phyloP scores from a whole-genome alignment of 2,113 vertebrate genomes.

The Phrynocephalus versicolor region DNA sequence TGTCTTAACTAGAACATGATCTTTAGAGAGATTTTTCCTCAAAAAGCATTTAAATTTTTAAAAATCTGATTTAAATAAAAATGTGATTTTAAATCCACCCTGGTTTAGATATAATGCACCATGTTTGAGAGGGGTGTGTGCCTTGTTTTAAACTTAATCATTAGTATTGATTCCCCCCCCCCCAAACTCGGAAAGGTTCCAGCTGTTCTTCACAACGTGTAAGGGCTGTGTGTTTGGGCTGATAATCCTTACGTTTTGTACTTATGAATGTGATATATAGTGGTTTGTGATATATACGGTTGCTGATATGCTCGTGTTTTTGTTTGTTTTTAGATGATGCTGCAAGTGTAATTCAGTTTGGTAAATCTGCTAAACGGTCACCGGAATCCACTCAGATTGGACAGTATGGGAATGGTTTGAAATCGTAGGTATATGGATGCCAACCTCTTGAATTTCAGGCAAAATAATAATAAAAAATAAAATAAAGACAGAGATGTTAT shows the following conservation, averaged over 20 bases:
- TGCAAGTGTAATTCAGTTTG: constrained; percentile 97
- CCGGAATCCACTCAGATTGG: constrained; percentile 96
- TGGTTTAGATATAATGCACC: too few relatives aligned
- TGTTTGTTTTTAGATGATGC: constrained; percentile 83
- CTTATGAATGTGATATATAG: neutral
- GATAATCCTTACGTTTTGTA: neutral
- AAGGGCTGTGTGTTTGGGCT: too few relatives aligned
- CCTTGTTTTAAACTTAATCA: too few relatives aligned
- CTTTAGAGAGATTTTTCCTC: too few relatives aligned
- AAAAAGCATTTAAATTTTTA: too few relatives aligned
- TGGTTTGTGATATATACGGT: neutral
- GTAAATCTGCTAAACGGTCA: constrained; percentile 94
- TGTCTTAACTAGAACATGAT: too few relatives aligned
- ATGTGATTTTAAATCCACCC: too few relatives aligned
- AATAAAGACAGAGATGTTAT: too few relatives aligned
- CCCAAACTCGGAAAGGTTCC: neutral
- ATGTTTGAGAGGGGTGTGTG: too few relatives aligned
- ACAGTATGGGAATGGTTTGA: constrained; percentile 97
- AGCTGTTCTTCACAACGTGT: neutral
- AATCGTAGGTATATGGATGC: constrained; percentile 88
- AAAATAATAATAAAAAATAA: too few relatives aligned
- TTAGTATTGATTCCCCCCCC: too few relatives aligned
- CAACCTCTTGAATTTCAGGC: constrained; percentile 15
- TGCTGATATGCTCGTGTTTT: constrained; percentile 6
- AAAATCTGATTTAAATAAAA: too few relatives aligned